Base-by-base conservation (phyloP, 1,140 invertebrate species). In the Drosophila aff. region DNA sequence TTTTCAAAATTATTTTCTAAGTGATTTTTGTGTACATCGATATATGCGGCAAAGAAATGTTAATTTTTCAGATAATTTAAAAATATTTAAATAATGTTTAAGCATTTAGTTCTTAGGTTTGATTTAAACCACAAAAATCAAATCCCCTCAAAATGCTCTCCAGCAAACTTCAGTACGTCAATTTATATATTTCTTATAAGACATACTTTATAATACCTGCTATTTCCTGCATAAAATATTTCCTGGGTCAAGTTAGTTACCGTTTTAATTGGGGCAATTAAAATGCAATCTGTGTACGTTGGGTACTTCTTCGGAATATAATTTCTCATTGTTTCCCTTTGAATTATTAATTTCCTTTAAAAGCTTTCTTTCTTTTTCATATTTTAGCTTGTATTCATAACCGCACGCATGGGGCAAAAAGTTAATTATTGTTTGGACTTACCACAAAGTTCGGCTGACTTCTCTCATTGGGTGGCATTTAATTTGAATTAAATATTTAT, bases 401-500 rank as follows among this genome's bases (percentile, higher is more conserved):
- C 36, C 21, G 36, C 53, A 57, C 36, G 41, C 58, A 63, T 66
- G 31, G 16, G 6, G 21, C 5, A 23, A 44, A 63, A 46, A 10
- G 58, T 23, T 36, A 58, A 36, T 63, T 26, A 26, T 66, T 62
- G 57, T n/a, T 40, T 28, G 31, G n/a, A 21, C 16, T 28, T 38
- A 0, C 23, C 40, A 23, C 23, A 66, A 62, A 33, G 11, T 40
- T 60, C 28, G 3, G 8, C 21, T 49, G 10, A n/a, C 16, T 31
- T 44, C 23, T 23, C n/a, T 31, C 13, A 33, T 43, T 52, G 63
- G 66, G 21, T 38, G 36, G 21, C 15, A 69, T 28, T 44, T 44
- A 53, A 53, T 68, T 53, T 55, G 55, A 18, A 57, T 52, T 43
- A 46, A 71, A 71, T 58, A 77, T 69, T 62, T 58, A 62, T 62